A percentile compares a stretch with the other conserved stretches of the same genome.
Conservation (phyloP, 2,888 invertebrate species). For the Mactromeris polynyma region DNA sequence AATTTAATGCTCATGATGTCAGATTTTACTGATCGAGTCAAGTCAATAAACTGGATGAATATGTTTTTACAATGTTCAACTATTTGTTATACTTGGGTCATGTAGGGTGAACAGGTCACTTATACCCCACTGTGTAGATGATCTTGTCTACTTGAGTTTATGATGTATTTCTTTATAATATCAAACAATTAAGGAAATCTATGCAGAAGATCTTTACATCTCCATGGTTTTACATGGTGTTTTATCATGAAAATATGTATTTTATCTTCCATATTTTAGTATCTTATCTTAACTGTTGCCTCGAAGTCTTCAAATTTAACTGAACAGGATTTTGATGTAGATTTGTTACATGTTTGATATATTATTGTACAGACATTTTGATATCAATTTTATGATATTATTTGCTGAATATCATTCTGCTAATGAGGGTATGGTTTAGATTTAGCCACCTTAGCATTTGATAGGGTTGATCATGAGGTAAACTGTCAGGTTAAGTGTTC, state of each 20-base stretch:
- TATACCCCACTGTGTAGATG: neutral
- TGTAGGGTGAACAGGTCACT: neutral
- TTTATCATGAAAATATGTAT: neutral
- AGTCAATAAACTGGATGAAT: too few species aligned
- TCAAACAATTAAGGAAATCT: neutral
- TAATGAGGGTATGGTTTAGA: neutral
- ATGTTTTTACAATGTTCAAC: too few species aligned
- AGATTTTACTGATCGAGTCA: too few species aligned
- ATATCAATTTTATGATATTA: neutral
- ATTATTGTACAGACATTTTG: neutral
- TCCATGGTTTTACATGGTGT: neutral
- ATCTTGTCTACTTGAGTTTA: neutral
- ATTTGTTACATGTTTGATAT: conserved; percentile 9
- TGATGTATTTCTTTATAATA: neutral
- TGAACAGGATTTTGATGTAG: neutral
- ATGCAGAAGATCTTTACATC: neutral
- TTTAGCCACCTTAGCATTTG: neutral
- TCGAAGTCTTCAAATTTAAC: neutral
- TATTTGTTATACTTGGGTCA: neutral
- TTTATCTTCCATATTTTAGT: neutral
- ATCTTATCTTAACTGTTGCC: neutral
- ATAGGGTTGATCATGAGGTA: too few species aligned
- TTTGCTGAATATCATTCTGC: neutral
- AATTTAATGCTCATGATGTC: too few species aligned
- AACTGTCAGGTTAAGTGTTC: too few species aligned